phyloP scores from a whole-genome alignment of 2,113 vertebrate genomes.

The Brachyistius frenatus region DNA sequence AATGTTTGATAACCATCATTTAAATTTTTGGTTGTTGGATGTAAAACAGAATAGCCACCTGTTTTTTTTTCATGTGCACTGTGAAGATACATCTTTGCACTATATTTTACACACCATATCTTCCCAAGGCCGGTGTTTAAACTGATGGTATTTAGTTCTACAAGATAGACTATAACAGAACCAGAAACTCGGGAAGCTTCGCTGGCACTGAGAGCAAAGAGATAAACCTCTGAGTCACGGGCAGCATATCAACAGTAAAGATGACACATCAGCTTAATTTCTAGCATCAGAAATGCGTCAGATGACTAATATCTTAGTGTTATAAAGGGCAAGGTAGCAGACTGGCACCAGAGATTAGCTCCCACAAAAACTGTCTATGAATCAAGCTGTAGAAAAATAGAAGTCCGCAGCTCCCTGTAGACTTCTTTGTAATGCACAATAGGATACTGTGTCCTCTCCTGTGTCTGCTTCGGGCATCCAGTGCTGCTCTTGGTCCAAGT shows the following conservation, averaged over 20 bases:
- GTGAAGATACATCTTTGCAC: not conserved
- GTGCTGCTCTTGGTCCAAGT: constrained; percentile 27
- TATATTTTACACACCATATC: not conserved
- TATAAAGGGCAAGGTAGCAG: constrained; percentile 16
- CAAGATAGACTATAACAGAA: constrained; percentile 10
- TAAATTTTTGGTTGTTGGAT: constrained; percentile 3
- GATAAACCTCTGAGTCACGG: constrained; percentile 85
- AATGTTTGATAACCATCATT: constrained; percentile 4
- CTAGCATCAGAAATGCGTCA: constrained; percentile 27
- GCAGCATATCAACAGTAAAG: constrained; percentile 73
- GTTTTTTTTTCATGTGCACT: not conserved
- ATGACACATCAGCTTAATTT: constrained; percentile 79
- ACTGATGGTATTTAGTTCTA: not conserved
- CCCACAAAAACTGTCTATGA: constrained; percentile 48
- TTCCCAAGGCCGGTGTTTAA: not conserved
- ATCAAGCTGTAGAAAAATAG: constrained; percentile 58
- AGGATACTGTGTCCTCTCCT: constrained; percentile 58
- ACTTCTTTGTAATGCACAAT: constrained; percentile 56
- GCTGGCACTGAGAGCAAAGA: constrained; percentile 11
- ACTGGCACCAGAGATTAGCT: constrained; percentile 47
- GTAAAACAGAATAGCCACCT: not conserved
- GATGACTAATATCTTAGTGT: constrained; percentile 10
- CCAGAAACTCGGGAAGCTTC: not conserved
- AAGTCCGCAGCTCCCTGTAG: constrained; percentile 35
- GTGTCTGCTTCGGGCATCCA: constrained; percentile 47